phyloP scores from a whole-genome alignment of 2,797 vertebrate species.

The Sebastes vulpes region DNA sequence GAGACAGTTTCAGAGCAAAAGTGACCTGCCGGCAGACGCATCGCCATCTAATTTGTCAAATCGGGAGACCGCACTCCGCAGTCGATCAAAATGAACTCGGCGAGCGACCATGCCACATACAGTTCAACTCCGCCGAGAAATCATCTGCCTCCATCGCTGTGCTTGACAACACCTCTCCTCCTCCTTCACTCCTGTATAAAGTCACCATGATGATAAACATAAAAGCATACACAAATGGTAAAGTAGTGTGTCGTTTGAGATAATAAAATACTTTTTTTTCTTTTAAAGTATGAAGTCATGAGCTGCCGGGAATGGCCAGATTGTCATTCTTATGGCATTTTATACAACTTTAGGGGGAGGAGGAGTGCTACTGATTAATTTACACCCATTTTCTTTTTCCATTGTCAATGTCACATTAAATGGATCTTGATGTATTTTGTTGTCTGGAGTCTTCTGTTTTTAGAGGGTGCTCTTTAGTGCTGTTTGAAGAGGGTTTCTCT shows the following conservation, averaged over 20 bases:
- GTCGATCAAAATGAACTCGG: slow-evolving; percentile 44
- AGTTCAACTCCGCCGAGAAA: slow-evolving; percentile 22
- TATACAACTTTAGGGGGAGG: slow-evolving; percentile 41
- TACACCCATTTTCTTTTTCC: slow-evolving; percentile 47
- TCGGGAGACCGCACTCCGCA: background rate
- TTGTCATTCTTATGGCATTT: slow-evolving; percentile 31
- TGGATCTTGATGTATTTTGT: slow-evolving; percentile 74
- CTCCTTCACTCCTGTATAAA: slow-evolving; percentile 24
- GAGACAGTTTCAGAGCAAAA: slow-evolving; percentile 76
- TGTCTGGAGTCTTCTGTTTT: slow-evolving; percentile 82
- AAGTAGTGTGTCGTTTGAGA: background rate
- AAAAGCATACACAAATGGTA: background rate
- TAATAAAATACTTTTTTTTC: background rate
- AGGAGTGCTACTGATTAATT: slow-evolving; percentile 56
- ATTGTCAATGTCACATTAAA: slow-evolving; percentile 83
- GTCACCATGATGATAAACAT: slow-evolving; percentile 23
- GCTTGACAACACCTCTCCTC: slow-evolving; percentile 30
- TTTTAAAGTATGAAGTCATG: background rate
- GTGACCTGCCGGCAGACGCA: slow-evolving; percentile 68
- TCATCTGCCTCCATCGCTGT: slow-evolving; percentile 31
- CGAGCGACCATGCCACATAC: background rate
- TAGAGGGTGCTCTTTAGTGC: slow-evolving; percentile 49
- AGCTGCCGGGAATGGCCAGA: background rate
- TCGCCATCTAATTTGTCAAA: slow-evolving; percentile 54
- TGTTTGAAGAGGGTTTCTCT: slow-evolving; percentile 59